Evolutionary conservation across 2,888 invertebrate genomes (phyloP).

Genomic region (Sinopyrophorus schimmeli): DNA sequence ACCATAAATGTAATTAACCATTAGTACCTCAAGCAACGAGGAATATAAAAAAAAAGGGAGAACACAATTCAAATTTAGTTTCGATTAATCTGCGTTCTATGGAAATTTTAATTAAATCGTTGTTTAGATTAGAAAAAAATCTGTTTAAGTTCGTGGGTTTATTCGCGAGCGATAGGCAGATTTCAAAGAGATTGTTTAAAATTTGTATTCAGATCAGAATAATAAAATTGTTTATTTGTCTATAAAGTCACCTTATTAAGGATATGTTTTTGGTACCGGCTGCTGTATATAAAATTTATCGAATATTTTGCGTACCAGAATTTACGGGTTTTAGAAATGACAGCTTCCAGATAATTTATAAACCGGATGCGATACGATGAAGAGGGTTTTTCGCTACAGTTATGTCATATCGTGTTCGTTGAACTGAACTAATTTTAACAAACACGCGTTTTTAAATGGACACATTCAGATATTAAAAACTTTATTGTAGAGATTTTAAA

Average conservation of each 20-base stretch:
- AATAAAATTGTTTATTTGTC: conserved; percentile 6
- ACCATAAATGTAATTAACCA: too few species aligned
- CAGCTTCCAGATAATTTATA: conserved; percentile 19
- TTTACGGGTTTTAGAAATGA: conserved; percentile 20
- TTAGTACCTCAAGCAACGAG: too few species aligned
- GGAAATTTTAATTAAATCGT: too few species aligned
- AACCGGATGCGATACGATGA: conserved; percentile 17
- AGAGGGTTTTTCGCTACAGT: conserved; percentile 19
- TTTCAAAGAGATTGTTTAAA: not conserved
- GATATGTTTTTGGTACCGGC: conserved; percentile 3
- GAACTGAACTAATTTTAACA: conserved; percentile 13
- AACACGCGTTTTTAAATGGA: conserved; percentile 13
- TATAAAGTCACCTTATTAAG: conserved; percentile 10
- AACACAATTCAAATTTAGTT: too few species aligned
- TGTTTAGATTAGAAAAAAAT: too few species aligned
- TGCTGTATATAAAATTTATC: conserved; percentile 12
- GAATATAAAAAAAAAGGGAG: too few species aligned
- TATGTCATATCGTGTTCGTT: conserved; percentile 15
- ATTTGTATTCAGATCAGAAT: not conserved
- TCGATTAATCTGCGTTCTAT: too few species aligned
- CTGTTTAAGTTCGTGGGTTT: too few species aligned
- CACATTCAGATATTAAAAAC: conserved; percentile 4
- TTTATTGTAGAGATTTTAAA: too few species aligned
- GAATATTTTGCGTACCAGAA: conserved; percentile 14
- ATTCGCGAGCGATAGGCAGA: too few species aligned